phyloP scores from a whole-genome alignment of 2,888 invertebrate genomes.

The Hyles lineata region DNA sequence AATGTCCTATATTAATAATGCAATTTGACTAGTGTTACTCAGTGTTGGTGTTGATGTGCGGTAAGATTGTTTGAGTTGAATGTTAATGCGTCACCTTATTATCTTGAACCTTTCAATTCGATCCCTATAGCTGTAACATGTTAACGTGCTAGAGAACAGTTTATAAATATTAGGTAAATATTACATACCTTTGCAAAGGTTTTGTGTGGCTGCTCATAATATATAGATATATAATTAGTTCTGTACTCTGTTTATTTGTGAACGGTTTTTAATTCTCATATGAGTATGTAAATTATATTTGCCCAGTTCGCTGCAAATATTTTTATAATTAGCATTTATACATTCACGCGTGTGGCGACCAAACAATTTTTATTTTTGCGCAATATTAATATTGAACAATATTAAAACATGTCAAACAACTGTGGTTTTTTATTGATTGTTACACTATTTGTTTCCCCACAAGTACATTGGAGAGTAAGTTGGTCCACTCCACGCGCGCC shows the following conservation, averaged over 20 bases:
- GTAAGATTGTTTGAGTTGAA: not conserved
- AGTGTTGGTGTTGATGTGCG: constrained; percentile 2
- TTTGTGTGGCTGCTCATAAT: constrained; percentile 23
- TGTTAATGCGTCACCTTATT: not conserved
- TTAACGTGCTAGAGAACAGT: not conserved
- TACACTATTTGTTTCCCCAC: constrained; percentile 74
- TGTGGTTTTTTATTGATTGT: constrained; percentile 49
- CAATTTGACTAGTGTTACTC: not conserved
- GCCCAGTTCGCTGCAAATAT: constrained; percentile 63
- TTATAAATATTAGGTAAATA: constrained; percentile 7
- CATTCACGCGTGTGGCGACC: constrained; percentile 74
- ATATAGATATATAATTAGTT: not conserved
- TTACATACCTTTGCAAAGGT: constrained; percentile 22
- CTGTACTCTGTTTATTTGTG: constrained; percentile 8
- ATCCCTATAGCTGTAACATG: not conserved
- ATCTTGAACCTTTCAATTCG: not conserved
- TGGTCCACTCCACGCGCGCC: constrained; percentile 71
- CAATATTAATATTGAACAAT: constrained; percentile 70
- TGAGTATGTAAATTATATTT: constrained; percentile 36
- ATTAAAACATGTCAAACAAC: constrained; percentile 70
- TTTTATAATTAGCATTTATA: constrained; percentile 71
- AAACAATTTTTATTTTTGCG: constrained; percentile 74
- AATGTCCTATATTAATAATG: not conserved
- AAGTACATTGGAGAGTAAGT: constrained; percentile 71
- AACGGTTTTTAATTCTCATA: constrained; percentile 13